phyloP scores from a whole-genome alignment of 2,888 invertebrate species.

The Miltochrista miniata region DNA sequence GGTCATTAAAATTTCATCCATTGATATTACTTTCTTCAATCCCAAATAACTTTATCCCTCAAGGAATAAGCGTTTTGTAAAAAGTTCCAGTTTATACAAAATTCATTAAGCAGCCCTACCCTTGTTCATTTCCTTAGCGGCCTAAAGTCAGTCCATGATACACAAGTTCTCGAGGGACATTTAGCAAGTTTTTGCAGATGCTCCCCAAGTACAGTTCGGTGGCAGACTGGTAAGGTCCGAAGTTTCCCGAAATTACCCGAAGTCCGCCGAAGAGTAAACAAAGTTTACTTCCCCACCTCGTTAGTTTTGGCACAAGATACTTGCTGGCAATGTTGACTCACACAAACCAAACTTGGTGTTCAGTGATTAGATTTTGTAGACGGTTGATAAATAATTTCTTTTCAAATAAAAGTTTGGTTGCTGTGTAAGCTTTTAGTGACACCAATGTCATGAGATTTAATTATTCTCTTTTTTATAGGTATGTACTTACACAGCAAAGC shows the following conservation, averaged over 20 bases:
- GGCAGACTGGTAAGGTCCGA: conserved; percentile 19
- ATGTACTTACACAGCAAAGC: too few relatives aligned
- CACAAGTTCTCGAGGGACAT: conserved; percentile 30
- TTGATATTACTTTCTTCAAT: too few relatives aligned
- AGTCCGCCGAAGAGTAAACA: conserved; percentile 17
- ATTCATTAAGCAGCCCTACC: conserved; percentile 23
- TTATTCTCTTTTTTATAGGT: too few relatives aligned
- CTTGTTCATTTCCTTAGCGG: conserved; percentile 11
- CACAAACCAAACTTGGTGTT: conserved; percentile 15
- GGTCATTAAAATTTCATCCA: too few relatives aligned
- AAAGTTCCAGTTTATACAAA: conserved; percentile 22
- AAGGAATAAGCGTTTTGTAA: conserved; percentile 4
- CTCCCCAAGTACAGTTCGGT: conserved; percentile 24
- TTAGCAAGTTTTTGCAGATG: conserved; percentile 35
- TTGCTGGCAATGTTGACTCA: conserved; percentile 15
- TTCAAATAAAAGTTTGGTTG: too few relatives aligned
- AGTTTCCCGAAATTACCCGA: conserved; percentile 25
- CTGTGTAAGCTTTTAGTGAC: too few relatives aligned
- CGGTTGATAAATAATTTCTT: background rate
- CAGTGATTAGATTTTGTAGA: conserved; percentile 11
- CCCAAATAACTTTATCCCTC: background rate
- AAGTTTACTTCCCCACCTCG: conserved; percentile 27
- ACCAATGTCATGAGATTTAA: too few relatives aligned
- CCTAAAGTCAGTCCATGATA: conserved; percentile 29
- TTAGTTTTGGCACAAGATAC: conserved; percentile 32